Base-by-base conservation (phyloP, 2,113 vertebrate genomes). In the Mus spicilegus region DNA sequence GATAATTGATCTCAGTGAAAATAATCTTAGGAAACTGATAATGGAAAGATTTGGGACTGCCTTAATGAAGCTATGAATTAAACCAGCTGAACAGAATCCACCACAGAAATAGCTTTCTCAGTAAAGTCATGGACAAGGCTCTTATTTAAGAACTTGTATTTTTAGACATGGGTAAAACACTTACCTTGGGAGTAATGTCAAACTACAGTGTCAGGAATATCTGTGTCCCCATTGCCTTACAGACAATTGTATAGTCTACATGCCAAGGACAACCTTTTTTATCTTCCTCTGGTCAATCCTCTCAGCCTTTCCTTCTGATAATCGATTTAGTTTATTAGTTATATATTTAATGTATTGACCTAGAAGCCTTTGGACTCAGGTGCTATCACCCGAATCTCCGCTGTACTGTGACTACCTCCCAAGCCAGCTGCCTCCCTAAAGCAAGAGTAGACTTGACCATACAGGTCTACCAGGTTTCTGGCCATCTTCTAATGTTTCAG, bases 21-120 rank as follows among this genome's bases (percentile, higher is more conserved):
- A 92, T 84, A 75, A 84, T 78, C 94, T 56, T 77, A 72, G 70
- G n/a, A 89, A 92, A 73, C 61, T 46, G 65, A 67, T 92, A 85
- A 78, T 67, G 72, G 22, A 85, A 92, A 92, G 39, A 56, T 73
- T 78, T 72, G 42, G 93, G 72, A 89, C 84, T 77, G 36, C 51
- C 63, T 89, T 78, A 63, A 65, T 49, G 61, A 42, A 56, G 46
- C 28, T 78, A 65, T 89, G 56, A 86, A 92, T 86, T 92, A 86
- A 86, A 65, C 46, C 65, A 20, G 17, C 56, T 39, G 13, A 49
- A 8, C 65, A 19, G 24, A n/a, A 5, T 46, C 46, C 30, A 65
- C 65, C 78, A 49, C 56, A 65, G 63, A 89, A 95, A 39, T 65
- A 30, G 36, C 85, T 86, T 56, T 58, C 56, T 95, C 65, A 26